These are phyloP conservation scores for Dicrostonyx torquatus DNA, from an alignment of 2,797 vertebrate genomes.

Conservation along the genomic window DNA sequence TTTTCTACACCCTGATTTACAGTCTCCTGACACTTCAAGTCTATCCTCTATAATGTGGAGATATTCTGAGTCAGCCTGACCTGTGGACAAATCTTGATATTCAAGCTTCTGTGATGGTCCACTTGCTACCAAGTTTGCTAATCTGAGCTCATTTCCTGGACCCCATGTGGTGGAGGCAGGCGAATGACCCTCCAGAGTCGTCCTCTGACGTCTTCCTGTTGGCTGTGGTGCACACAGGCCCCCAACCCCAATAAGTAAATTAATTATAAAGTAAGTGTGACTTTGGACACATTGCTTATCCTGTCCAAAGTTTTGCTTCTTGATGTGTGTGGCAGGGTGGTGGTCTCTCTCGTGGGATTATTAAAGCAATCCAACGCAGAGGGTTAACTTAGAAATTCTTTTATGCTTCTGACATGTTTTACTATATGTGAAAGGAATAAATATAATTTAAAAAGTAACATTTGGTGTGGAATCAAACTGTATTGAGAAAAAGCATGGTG, in stretches of 20 bases:
- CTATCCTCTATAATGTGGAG: not conserved
- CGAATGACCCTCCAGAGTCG: too few relatives aligned
- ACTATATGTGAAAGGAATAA: not conserved
- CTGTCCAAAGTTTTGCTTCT: not conserved
- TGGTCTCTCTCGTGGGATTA: not conserved
- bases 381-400: slow-evolving; percentile 23
- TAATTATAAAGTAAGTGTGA: not conserved
- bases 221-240: too few relatives aligned
- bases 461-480: slow-evolving; percentile 3
- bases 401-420: not conserved
- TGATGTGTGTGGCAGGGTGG: not conserved
- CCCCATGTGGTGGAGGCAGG: not conserved
- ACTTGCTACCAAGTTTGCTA: not conserved
- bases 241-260: not conserved
- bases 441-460: not conserved
- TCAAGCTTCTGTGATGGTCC: not conserved
- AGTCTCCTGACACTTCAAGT: not conserved
- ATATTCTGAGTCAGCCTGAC: not conserved
- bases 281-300: not conserved
- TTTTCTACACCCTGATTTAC: not conserved
- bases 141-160: not conserved
- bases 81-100: not conserved
- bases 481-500: not conserved
- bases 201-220: not conserved
- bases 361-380: not conserved